Evolutionary conservation across 2,113 vertebrate genomes (phyloP).

Genomic region (Astatoreochromis straeleni): DNA sequence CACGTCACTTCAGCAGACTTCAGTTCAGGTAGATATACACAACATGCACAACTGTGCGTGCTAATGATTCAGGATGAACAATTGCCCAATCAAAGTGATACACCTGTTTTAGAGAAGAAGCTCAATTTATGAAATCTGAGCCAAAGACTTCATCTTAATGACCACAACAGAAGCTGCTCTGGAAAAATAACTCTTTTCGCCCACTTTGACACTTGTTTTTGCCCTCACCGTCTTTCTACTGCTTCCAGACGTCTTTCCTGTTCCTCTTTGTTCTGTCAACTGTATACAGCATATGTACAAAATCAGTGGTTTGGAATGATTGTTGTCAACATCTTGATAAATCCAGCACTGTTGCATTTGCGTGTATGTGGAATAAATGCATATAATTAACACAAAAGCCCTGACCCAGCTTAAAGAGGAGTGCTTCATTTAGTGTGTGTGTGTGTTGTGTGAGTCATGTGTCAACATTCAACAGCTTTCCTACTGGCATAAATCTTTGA

Average conservation of each 20-base stretch:
- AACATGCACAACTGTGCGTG: not conserved
- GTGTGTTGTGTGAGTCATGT: not conserved
- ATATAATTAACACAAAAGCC: not conserved
- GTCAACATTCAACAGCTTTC: not conserved
- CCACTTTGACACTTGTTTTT: not conserved
- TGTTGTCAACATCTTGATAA: not conserved
- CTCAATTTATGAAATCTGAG: not conserved
- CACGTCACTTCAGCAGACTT: not conserved
- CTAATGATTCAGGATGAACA: not conserved
- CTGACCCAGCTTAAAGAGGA: not conserved
- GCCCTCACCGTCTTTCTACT: not conserved
- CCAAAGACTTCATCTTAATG: not conserved
- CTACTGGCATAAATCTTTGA: not conserved
- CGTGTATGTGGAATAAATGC: not conserved
- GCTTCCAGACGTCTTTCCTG: not conserved
- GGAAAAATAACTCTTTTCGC: not conserved
- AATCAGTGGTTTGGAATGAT: not conserved
- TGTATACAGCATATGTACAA: not conserved
- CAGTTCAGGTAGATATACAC: not conserved
- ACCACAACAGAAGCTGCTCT: not conserved
- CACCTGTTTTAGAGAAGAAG: not conserved
- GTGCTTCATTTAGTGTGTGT: not conserved
- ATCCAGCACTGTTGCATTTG: not conserved
- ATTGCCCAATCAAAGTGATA: not conserved
- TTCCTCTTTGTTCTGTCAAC: not conserved